A percentile compares a stretch with the other conserved stretches of the same genome.
Evolutionary conservation across 2,797 vertebrate genomes (phyloP).

Genomic region (Eulemur coronatus): DNA sequence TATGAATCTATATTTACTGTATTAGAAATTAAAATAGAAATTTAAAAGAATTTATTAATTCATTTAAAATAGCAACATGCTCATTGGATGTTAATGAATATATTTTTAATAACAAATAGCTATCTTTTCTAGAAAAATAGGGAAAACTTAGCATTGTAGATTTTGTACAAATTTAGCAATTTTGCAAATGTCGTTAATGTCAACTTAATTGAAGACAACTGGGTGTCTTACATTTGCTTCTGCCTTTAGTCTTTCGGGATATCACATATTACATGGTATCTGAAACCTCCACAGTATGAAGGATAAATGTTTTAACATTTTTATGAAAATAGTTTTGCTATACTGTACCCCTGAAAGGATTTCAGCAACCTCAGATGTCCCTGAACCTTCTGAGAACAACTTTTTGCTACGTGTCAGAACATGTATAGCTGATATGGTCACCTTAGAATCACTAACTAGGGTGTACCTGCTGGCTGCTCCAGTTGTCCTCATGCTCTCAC

Average conservation of each 20-base stretch:
- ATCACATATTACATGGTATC: background rate
- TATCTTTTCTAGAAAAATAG: background rate
- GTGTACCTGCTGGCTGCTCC: background rate
- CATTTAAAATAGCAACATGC: background rate
- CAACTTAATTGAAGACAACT: background rate
- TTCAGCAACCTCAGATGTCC: background rate
- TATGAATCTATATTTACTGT: background rate
- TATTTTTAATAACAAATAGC: background rate
- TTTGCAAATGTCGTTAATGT: background rate
- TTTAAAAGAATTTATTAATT: background rate
- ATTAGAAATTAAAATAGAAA: background rate
- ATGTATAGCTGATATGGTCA: background rate
- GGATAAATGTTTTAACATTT: background rate
- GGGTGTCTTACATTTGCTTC: background rate
- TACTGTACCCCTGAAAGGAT: background rate
- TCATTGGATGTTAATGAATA: background rate
- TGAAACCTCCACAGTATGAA: background rate
- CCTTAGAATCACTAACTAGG: background rate
- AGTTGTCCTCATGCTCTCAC: background rate
- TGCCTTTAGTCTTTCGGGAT: background rate
- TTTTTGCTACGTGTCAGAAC: background rate
- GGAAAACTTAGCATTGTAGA: background rate
- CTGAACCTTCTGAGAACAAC: background rate
- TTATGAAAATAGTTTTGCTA: background rate
- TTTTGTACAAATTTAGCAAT: background rate